Evolutionary conservation across 2,113 vertebrate species (phyloP).

Genomic region (Chascanopsetta lugubris): DNA sequence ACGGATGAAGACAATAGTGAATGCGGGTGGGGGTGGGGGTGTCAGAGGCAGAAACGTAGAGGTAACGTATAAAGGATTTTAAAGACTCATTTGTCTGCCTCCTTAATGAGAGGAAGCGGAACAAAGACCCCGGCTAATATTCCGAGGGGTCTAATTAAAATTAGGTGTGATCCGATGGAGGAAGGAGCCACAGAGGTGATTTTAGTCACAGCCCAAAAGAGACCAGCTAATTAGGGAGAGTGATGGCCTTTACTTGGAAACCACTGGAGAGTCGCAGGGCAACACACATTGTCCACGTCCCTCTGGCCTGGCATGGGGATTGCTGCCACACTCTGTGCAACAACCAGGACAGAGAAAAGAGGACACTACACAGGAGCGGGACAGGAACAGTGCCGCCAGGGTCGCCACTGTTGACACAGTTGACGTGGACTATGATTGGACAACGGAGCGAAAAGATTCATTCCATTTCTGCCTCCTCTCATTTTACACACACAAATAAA

Average conservation of each 20-base stretch:
- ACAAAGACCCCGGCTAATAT: slow-evolving; percentile 86
- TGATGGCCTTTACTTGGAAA: slow-evolving; percentile 91
- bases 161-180: slow-evolving; percentile 85
- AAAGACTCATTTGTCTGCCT: slow-evolving; percentile 85
- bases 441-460: slow-evolving; percentile 22
- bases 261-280: slow-evolving; percentile 77
- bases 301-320: slow-evolving; percentile 66
- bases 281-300: slow-evolving; percentile 81
- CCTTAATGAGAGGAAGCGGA: slow-evolving; percentile 91
- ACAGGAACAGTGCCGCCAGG: slow-evolving; percentile 35
- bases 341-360: slow-evolving; percentile 51
- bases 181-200: slow-evolving; percentile 87
- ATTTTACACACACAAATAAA: slow-evolving; percentile 10
- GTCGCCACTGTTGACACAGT: background rate
- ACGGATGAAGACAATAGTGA: slow-evolving; percentile 49
- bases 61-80: slow-evolving; percentile 77
- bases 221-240: slow-evolving; percentile 94
- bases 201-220: slow-evolving; percentile 86
- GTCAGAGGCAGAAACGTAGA: slow-evolving; percentile 41
- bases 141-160: slow-evolving; percentile 95
- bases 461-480: slow-evolving; percentile 34
- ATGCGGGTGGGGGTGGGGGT: slow-evolving; percentile 3
- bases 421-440: slow-evolving; percentile 29
- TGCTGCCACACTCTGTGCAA: slow-evolving; percentile 63
- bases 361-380: slow-evolving; percentile 27